phyloP scores from a whole-genome alignment of 2,888 invertebrate species.

The Sussaba pulchella region DNA sequence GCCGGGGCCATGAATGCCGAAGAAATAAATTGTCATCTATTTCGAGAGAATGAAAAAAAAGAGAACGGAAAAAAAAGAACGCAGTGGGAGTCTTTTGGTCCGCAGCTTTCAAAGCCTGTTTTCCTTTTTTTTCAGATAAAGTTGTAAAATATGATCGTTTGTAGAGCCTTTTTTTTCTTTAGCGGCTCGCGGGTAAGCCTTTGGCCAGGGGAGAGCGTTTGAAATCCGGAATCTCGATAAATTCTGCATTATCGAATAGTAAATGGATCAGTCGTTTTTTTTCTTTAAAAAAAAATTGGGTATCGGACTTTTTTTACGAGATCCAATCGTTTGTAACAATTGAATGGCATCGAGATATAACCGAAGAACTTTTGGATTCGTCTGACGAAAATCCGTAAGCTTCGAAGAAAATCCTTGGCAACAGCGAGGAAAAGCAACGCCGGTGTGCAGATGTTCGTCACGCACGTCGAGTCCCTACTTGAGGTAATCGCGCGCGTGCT shows the following conservation, averaged over 20 bases:
- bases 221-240: background rate
- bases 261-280: too few species aligned
- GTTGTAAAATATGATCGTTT: conserved; percentile 18
- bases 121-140: conserved; percentile 11
- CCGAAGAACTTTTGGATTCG: conserved; percentile 19
- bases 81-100: background rate
- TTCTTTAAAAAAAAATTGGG: too few species aligned
- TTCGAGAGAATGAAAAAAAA: conserved; percentile 23
- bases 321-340: too few species aligned
- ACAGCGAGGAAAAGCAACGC: conserved; percentile 42
- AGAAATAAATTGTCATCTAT: conserved; percentile 60
- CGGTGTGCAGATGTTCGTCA: conserved; percentile 66
- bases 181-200: background rate
- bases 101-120: background rate
- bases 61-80: background rate
- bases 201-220: background rate
- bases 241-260: background rate
- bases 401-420: conserved; percentile 35
- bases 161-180: background rate
- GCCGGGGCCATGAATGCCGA: conserved; percentile 16
- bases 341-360: conserved; percentile 35
- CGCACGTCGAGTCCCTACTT: conserved; percentile 70
- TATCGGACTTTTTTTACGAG: too few species aligned
- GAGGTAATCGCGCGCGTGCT: conserved; percentile 72
- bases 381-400: conserved; percentile 44